Evolutionary conservation across 1,140 invertebrate species (phyloP), one percentile per base, ranked within the genome.

Genomic region (Muscidifurax raptorellus): DNA sequence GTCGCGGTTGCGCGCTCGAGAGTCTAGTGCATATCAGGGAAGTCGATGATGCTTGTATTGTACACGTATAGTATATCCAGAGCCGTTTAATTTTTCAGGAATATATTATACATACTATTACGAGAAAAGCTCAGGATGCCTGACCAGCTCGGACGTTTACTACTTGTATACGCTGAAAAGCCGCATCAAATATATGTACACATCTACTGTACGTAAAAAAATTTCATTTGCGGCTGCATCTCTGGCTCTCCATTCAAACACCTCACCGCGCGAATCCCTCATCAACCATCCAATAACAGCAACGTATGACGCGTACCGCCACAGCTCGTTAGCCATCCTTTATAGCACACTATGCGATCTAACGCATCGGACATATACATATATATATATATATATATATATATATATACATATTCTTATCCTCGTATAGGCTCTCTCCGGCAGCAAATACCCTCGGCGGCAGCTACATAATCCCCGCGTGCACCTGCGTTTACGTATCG

Each of bases 101-200:
- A n/a, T n/a, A n/a, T n/a, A n/a, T n/a, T n/a, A n/a, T n/a, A n/a
- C n/a, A n/a, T n/a, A n/a, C n/a, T n/a, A n/a, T n/a, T n/a, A n/a
- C n/a, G n/a, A n/a, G n/a, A n/a, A n/a, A n/a, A n/a, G n/a, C n/a
- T n/a, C n/a, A n/a, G 7, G 7, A 3, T 7, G 79, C 59, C 79
- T 81, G 79, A 81, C 44, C 69, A 69, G 40, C 71, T 32, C 22
- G 28, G 69, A 12, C 69, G 28, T 32, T 32, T 69, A 81, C 79
- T 82, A 82, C 80, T 82, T 75, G 36, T 10, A n/a, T n/a, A n/a
- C n/a, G n/a, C n/a, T n/a, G n/a, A n/a, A n/a, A n/a, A n/a, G n/a
- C n/a, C n/a, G n/a, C n/a, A n/a, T n/a, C n/a, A n/a, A n/a, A n/a
- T n/a, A n/a, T n/a, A n/a, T n/a, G n/a, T n/a, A n/a, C n/a, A n/a